phyloP scores from a whole-genome alignment of 2,888 invertebrate species.

The Harmothoe impar region DNA sequence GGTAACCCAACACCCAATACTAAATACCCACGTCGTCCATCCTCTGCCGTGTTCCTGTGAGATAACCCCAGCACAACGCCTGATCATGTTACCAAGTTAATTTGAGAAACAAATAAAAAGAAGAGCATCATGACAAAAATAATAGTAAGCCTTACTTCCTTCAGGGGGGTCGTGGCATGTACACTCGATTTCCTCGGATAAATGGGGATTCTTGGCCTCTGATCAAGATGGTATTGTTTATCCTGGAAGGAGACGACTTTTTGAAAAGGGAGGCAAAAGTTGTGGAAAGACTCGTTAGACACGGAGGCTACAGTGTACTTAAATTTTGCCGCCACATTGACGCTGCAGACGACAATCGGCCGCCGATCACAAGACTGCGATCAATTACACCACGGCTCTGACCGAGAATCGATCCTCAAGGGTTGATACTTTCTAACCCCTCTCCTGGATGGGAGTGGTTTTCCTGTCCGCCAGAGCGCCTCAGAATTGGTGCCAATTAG shows the following conservation, averaged over 20 bases:
- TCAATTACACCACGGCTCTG: constrained; percentile 32
- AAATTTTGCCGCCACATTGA: constrained; percentile 55
- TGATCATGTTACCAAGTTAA: background rate
- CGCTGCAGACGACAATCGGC: constrained; percentile 27
- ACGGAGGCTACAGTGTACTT: constrained; percentile 38
- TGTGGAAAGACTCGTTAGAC: constrained; percentile 15
- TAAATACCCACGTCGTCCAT: background rate
- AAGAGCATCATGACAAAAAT: background rate
- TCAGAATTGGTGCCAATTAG: constrained; percentile 31
- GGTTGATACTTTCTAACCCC: constrained; percentile 50
- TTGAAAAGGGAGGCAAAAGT: background rate
- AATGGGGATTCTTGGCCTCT: background rate
- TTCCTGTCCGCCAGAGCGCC: constrained; percentile 18
- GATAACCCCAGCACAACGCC: background rate
- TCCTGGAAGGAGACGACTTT: constrained; percentile 9
- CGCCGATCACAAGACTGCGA: constrained; percentile 50
- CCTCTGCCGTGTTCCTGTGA: background rate
- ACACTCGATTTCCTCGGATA: background rate
- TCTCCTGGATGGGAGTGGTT: background rate
- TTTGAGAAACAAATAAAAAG: background rate
- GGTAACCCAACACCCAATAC: background rate
- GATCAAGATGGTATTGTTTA: constrained; percentile 9
- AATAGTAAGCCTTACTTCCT: background rate
- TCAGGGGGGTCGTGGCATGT: background rate
- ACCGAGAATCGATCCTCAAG: background rate